A percentile compares a stretch with the other conserved stretches of the same genome.
These are phyloP conservation scores for Amphibalanus amphitrite DNA, from an alignment of 1,140 invertebrate genomes.

Conservation along the genomic window DNA sequence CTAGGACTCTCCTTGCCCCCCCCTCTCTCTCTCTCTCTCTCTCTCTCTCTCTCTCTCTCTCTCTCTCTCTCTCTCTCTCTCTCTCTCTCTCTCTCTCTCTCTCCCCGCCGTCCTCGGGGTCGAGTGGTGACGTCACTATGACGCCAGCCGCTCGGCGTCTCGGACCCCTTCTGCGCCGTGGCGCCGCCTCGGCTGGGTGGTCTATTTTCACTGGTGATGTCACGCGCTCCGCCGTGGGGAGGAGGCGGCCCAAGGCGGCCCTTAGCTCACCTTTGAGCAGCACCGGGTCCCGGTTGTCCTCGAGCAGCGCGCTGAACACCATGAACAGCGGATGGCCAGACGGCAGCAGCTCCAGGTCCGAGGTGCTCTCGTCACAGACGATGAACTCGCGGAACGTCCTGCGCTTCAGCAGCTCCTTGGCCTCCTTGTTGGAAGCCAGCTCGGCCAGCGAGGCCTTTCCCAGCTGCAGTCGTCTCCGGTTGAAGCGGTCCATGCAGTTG, in stretches of 20 bases:
- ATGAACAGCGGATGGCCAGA: constrained; percentile 42
- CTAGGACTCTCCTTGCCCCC: too few species aligned
- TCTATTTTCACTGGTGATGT: not conserved
- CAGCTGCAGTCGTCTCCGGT: constrained; percentile 44
- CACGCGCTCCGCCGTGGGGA: constrained; percentile 17
- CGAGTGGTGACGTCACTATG: too few species aligned
- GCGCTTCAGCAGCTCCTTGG: constrained; percentile 42
- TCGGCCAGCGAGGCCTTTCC: constrained; percentile 48
- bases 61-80: too few species aligned
- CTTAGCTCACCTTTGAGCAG: constrained; percentile 46
- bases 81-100: too few species aligned
- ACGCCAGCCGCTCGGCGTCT: too few species aligned
- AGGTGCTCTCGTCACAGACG: constrained; percentile 48
- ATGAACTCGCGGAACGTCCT: constrained; percentile 24
- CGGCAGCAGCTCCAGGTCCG: constrained; percentile 39
- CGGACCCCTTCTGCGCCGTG: too few species aligned
- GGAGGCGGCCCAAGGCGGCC: constrained; percentile 11
- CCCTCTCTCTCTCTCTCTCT: too few species aligned
- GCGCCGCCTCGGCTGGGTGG: too few species aligned
- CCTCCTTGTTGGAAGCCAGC: constrained; percentile 40
- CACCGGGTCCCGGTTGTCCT: constrained; percentile 47
- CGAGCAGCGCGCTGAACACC: constrained; percentile 44
- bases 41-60: too few species aligned
- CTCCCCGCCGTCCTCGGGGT: too few species aligned
- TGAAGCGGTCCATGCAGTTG: constrained; percentile 54